These are phyloP conservation scores for Pterobdella sp. DNA, from an alignment of 2,888 invertebrate species.

Conservation along the genomic window DNA sequence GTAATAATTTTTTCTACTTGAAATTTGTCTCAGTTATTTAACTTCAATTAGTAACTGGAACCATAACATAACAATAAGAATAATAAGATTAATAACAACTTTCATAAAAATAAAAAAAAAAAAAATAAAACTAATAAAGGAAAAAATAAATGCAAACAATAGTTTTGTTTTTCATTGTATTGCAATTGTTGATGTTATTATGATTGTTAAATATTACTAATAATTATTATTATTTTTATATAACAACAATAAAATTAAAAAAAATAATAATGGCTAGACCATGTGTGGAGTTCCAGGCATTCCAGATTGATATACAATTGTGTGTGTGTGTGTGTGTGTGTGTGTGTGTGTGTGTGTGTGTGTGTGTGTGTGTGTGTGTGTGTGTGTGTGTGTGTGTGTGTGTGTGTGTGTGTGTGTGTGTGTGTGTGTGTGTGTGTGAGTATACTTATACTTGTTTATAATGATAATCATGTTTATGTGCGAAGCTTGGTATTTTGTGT, in stretches of 20 bases:
- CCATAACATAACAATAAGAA: background rate
- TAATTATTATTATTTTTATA: too few relatives aligned
- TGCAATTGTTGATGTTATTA: background rate
- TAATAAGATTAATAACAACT: background rate
- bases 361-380: conserved; percentile 5
- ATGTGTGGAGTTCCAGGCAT: too few relatives aligned
- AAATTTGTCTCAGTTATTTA: background rate
- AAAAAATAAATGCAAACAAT: too few relatives aligned
- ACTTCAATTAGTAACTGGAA: background rate
- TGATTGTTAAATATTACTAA: background rate
- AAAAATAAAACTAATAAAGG: background rate
- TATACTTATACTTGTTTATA: background rate
- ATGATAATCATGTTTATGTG: too few relatives aligned
- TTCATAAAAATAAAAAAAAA: background rate
- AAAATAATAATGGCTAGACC: background rate
- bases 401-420: conserved; percentile 14
- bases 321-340: background rate
- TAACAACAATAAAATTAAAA: background rate
- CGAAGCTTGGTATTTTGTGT: too few relatives aligned
- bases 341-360: conserved; percentile 11
- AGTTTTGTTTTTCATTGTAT: background rate
- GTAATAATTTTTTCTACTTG: too few relatives aligned
- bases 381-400: conserved; percentile 16
- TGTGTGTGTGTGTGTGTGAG: conserved; percentile 13
- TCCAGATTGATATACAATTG: background rate